Evolutionary conservation across 2,113 vertebrate species (phyloP).

Genomic region (Atherinomorus stipes): DNA sequence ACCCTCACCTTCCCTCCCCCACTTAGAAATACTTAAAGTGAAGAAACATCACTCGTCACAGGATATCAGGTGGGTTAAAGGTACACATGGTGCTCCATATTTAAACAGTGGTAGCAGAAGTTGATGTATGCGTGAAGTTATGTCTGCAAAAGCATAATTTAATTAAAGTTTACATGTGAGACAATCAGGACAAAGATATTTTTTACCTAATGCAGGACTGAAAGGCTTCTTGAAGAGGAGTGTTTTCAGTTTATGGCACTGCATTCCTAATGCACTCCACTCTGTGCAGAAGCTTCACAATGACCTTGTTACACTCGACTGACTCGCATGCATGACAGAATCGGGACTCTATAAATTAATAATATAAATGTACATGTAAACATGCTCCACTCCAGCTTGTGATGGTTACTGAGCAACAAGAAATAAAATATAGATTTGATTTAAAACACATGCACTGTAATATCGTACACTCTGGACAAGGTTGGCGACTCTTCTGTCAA

Average conservation of each 20-base stretch:
- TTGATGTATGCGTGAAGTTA: neutral
- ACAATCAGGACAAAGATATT: neutral
- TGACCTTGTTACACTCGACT: constrained; percentile 71
- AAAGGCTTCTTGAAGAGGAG: neutral
- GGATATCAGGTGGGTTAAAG: neutral
- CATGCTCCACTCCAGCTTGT: constrained; percentile 11
- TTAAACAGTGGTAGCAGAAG: neutral
- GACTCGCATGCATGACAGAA: constrained; percentile 74
- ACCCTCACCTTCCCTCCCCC: neutral
- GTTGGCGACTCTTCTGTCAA: constrained; percentile 2
- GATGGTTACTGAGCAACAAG: constrained; percentile 38
- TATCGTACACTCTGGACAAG: constrained; percentile 7
- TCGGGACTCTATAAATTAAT: constrained; percentile 80
- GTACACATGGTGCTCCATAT: neutral
- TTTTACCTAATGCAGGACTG: neutral
- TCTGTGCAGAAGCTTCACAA: constrained; percentile 26
- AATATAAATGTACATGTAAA: constrained; percentile 57
- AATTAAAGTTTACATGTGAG: neutral
- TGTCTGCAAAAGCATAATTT: neutral
- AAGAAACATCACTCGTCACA: neutral
- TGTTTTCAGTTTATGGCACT: neutral
- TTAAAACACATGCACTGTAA: constrained; percentile 31
- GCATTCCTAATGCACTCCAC: constrained; percentile 1
- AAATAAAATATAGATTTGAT: constrained; percentile 56
- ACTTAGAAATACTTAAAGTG: constrained; percentile 4